A percentile compares a stretch with the other conserved stretches of the same genome.
Evolutionary conservation across 64 coral and sea anemone species (phyloP).

Genomic region (Montipora efflorescens): DNA sequence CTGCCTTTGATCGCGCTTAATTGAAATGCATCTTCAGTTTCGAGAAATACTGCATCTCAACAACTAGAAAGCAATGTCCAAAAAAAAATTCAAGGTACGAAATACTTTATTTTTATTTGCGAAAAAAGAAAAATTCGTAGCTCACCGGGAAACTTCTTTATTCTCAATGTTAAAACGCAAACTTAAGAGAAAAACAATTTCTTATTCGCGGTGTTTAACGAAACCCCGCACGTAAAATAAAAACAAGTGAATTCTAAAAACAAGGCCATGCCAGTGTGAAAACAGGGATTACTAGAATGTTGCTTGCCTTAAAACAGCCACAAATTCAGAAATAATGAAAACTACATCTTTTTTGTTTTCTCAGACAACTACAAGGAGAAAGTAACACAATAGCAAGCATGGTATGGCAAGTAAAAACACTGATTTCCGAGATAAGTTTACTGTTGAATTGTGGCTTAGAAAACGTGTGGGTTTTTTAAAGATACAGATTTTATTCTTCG

Average conservation of each 20-base stretch:
- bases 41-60: not conserved
- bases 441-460: too few species aligned
- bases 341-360: not conserved
- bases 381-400: not conserved
- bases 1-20: not conserved
- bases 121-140: not conserved
- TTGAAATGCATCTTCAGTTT: not conserved
- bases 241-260: not conserved
- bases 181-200: not conserved
- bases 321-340: slow-evolving; percentile 24
- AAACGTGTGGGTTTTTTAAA: too few species aligned
- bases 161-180: not conserved
- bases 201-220: not conserved
- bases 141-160: not conserved
- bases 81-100: not conserved
- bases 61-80: not conserved
- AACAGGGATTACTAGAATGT: not conserved
- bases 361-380: slow-evolving; percentile 2
- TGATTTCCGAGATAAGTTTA: not conserved
- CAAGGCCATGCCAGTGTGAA: not conserved
- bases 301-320: not conserved
- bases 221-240: not conserved
- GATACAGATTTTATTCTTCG: too few species aligned
- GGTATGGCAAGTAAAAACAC: slow-evolving; percentile 7
- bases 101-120: not conserved